These are phyloP conservation scores for Procambarus virginalis DNA, from an alignment of 1,140 invertebrate genomes.

Conservation along the genomic window DNA sequence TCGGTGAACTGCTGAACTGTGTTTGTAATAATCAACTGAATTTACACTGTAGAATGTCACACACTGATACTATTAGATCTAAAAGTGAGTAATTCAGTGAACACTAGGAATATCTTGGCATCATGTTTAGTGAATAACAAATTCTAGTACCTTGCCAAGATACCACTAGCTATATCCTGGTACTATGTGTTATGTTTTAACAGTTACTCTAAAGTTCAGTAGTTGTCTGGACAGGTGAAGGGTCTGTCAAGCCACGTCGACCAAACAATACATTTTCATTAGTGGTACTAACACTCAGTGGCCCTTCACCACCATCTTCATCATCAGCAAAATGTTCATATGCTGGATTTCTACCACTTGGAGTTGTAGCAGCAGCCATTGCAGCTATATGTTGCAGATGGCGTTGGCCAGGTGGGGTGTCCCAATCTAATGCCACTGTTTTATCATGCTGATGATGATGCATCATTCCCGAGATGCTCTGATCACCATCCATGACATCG, in stretches of 20 bases:
- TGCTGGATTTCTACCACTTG: constrained; percentile 47
- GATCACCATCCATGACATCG: constrained; percentile 5
- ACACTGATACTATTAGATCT: background rate
- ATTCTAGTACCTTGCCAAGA: background rate
- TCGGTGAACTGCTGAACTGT: no score
- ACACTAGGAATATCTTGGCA: background rate
- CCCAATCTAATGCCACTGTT: constrained; percentile 38
- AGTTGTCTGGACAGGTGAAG: constrained; percentile 55
- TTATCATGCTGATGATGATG: constrained; percentile 36
- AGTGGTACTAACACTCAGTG: constrained; percentile 51
- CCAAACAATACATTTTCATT: constrained; percentile 65
- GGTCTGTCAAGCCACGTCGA: constrained; percentile 38
- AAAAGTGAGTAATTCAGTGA: background rate
- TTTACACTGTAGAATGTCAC: background rate
- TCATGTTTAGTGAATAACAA: no score
- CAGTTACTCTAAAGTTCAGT: constrained; percentile 44
- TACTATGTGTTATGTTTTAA: background rate
- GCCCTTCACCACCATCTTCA: constrained; percentile 44
- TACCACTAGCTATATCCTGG: background rate
- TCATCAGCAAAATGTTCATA: constrained; percentile 55
- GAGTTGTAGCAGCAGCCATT: constrained; percentile 42
- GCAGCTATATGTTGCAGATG: constrained; percentile 48
- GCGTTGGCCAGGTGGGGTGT: constrained; percentile 33
- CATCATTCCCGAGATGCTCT: background rate
- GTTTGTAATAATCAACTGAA: no score